Percentiles rank a stretch among this genome's conserved stretches.
Conservation (phyloP, 2,888 invertebrate genomes). For the Pristionchus entomophagus region DNA sequence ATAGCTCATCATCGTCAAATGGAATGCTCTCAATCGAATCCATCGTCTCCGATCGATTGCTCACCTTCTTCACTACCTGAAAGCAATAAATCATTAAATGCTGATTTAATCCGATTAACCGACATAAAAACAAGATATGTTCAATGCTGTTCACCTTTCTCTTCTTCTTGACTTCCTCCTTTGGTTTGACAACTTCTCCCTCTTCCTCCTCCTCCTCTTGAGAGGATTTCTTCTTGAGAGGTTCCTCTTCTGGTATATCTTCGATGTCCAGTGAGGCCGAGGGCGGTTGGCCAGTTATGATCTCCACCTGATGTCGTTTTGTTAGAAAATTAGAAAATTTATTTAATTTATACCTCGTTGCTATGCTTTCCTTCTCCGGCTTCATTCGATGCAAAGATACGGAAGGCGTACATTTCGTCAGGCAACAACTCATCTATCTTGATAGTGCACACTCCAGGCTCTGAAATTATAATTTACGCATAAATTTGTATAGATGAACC, state of each 20-base stretch:
- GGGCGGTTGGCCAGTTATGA: slow-evolving; percentile 19
- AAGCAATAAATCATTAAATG: neutral
- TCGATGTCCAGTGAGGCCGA: slow-evolving; percentile 15
- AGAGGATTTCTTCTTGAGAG: neutral
- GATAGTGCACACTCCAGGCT: slow-evolving; percentile 49
- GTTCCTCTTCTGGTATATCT: slow-evolving; percentile 29
- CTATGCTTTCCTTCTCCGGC: slow-evolving; percentile 57
- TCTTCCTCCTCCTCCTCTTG: slow-evolving; percentile 40
- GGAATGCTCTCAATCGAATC: slow-evolving; percentile 47
- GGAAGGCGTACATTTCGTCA: slow-evolving; percentile 64
- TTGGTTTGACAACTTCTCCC: slow-evolving; percentile 18
- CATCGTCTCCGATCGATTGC: slow-evolving; percentile 45
- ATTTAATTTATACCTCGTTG: slow-evolving; percentile 2
- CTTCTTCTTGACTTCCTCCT: slow-evolving; percentile 45
- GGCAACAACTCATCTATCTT: slow-evolving; percentile 60
- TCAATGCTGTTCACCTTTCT: neutral
- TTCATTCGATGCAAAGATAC: slow-evolving; percentile 58
- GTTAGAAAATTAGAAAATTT: neutral
- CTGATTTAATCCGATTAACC: neutral
- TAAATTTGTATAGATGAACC: too few relatives aligned
- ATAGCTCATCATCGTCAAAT: slow-evolving; percentile 35
- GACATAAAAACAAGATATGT: neutral
- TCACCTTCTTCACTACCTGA: slow-evolving; percentile 44
- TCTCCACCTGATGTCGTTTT: neutral
- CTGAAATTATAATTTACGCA: slow-evolving; percentile 51